phyloP scores from a whole-genome alignment of 1,140 invertebrate species.

The Solen grandis region DNA sequence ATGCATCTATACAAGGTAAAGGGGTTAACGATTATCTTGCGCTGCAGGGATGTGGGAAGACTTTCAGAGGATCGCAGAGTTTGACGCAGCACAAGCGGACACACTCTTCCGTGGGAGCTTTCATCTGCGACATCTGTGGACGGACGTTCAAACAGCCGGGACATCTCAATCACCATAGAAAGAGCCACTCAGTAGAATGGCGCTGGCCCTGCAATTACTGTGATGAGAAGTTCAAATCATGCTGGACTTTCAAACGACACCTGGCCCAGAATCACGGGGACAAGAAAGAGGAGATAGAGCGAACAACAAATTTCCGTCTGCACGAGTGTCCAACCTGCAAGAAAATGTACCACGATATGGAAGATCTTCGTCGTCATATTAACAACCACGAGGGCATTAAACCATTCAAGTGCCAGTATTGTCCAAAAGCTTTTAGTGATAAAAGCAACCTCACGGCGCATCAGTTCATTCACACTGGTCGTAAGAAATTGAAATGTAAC shows the following conservation, averaged over 20 bases:
- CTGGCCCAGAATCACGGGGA: constrained; percentile 16
- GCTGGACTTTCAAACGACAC: constrained; percentile 25
- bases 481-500: constrained; percentile 30
- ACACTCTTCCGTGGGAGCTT: not conserved
- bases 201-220: constrained; percentile 35
- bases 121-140: constrained; percentile 32
- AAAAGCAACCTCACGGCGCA: constrained; percentile 46
- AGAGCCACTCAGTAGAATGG: constrained; percentile 40
- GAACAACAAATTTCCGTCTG: constrained; percentile 21
- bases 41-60: constrained; percentile 42
- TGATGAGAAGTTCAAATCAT: constrained; percentile 8
- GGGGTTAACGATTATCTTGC: too few relatives aligned
- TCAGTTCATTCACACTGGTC: constrained; percentile 31
- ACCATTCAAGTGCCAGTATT: constrained; percentile 41
- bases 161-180: constrained; percentile 18
- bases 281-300: constrained; percentile 10
- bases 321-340: constrained; percentile 50
- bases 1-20: too few relatives aligned
- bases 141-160: constrained; percentile 28
- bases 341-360: constrained; percentile 55
- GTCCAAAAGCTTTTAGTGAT: constrained; percentile 51
- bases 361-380: constrained; percentile 49
- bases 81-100: constrained; percentile 32
- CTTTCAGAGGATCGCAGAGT: constrained; percentile 15
- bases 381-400: constrained; percentile 57